Percentiles rank a stretch among this genome's conserved stretches.
Evolutionary conservation across 2,888 invertebrate species (phyloP).

Genomic region (Drosophila cracens): DNA sequence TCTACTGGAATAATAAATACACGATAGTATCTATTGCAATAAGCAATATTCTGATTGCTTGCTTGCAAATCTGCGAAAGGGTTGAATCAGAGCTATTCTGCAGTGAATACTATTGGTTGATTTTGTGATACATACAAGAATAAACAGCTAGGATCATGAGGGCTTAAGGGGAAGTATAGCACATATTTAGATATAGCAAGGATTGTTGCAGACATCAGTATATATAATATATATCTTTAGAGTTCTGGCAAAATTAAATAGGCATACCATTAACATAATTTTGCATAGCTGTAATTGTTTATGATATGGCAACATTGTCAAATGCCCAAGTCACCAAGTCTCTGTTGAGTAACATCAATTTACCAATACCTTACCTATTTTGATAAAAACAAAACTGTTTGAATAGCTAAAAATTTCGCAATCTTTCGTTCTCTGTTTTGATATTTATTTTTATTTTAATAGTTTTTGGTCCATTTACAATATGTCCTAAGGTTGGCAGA

Average conservation of each 20-base stretch:
- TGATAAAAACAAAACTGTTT: too few species aligned
- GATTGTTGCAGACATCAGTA: neutral
- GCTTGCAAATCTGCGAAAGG: neutral
- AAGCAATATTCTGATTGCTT: neutral
- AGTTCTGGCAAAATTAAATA: neutral
- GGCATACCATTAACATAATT: neutral
- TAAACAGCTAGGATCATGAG: too few species aligned
- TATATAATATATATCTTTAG: neutral
- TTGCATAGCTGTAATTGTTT: neutral
- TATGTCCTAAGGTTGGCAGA: neutral
- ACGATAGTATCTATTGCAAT: neutral
- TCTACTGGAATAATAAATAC: neutral
- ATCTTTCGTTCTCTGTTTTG: neutral
- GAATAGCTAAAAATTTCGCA: too few species aligned
- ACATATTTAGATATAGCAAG: neutral
- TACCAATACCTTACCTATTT: neutral
- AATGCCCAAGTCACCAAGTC: neutral
- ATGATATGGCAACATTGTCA: neutral
- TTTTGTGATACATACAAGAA: neutral
- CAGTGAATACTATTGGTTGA: neutral
- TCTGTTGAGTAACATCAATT: neutral
- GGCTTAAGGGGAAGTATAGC: neutral
- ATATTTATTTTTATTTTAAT: neutral
- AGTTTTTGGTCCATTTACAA: neutral
- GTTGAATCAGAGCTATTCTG: neutral